Base-by-base conservation (phyloP, 1,140 invertebrate species). In the Sitophilus oryzae region DNA sequence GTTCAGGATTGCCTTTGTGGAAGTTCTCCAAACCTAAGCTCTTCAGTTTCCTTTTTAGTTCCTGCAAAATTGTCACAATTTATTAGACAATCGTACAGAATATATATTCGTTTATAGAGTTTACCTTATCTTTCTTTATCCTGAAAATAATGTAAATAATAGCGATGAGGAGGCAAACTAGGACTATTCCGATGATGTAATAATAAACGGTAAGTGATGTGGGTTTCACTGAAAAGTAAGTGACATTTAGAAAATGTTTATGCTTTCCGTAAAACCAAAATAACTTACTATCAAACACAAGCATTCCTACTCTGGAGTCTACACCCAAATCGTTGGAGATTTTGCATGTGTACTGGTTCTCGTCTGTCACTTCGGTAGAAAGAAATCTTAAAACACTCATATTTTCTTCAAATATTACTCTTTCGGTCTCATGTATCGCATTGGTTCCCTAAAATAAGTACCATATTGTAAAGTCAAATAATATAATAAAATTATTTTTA, bases 1-100 rank as follows among this genome's bases (percentile, higher is more conserved):
- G 86, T 44, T 85, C 86, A 5, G 86, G 69, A 6, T 83, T 81
- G 0, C 91, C 91, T 66, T 89, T 81, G 59, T 87, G 84, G 63
- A 93, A 93, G 59, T 90, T 80, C 54, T 79, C 74, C 25, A 90
- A 68, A 10, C 85, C 87, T 20, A 82, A 80, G 35, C 76, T 76
- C 44, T 80, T 79, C 14, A 89, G 65, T 63, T 84, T 76, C 25
- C 79, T 79, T 46, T 77, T 73, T 58, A 84, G 72, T 63, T 71
- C 76, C 74, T 81, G 52, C n/a, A 67, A 68, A 62, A 70, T 64
- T 36, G n/a, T n/a, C n/a, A n/a, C n/a, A n/a, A n/a, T n/a, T n/a
- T n/a, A n/a, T n/a, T n/a, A n/a, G n/a, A n/a, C n/a, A n/a, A n/a
- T n/a, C n/a, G n/a, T n/a, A n/a, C n/a, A n/a, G n/a, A n/a, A n/a